These are phyloP conservation scores for Pogonomyrmex californicus DNA, from an alignment of 1,140 invertebrate genomes.

Conservation along the genomic window DNA sequence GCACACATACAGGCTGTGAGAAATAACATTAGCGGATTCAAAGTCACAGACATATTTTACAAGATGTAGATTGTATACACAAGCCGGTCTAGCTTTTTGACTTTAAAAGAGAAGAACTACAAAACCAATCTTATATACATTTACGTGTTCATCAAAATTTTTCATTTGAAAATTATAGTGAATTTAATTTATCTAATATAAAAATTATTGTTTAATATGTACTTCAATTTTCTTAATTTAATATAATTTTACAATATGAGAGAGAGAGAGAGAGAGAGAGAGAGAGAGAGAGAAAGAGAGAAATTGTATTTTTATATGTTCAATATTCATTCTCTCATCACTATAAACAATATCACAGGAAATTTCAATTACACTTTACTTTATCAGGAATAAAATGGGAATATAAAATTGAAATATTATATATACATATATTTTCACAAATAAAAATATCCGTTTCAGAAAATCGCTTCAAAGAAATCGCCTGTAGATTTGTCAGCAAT, in stretches of 20 bases:
- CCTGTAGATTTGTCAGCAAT: background rate
- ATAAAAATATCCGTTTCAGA: background rate
- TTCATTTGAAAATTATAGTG: background rate
- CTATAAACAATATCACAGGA: background rate
- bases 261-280: background rate
- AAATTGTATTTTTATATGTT: slow-evolving; percentile 9
- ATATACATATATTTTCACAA: background rate
- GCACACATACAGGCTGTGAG: slow-evolving; percentile 49
- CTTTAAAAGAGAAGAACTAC: background rate
- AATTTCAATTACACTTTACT: background rate
- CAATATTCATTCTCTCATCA: background rate
- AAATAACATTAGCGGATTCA: slow-evolving; percentile 18
- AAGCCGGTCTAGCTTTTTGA: background rate
- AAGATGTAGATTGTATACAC: background rate
- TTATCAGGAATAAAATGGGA: background rate
- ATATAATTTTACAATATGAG: background rate
- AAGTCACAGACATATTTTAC: background rate
- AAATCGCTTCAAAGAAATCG: background rate
- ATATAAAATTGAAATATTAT: background rate
- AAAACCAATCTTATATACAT: background rate
- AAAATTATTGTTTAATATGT: slow-evolving; percentile 14
- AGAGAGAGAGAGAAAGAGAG: background rate
- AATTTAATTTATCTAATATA: background rate
- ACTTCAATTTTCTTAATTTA: background rate
- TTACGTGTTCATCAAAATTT: background rate